Conservation (phyloP, 2,113 vertebrate species). For the Brachyhypopomus gauderio region DNA sequence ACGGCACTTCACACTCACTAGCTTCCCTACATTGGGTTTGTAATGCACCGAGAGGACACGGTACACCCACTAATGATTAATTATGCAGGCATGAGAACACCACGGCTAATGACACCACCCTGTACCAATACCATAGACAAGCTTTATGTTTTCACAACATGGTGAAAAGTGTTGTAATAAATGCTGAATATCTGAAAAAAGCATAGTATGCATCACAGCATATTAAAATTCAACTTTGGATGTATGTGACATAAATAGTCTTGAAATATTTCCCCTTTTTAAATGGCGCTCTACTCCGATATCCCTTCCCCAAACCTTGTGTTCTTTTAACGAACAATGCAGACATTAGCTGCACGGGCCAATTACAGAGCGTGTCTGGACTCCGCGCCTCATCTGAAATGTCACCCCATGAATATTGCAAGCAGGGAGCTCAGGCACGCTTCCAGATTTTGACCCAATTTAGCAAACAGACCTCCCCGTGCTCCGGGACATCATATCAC, state of each 20-base stretch:
- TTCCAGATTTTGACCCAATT: constrained; percentile 62
- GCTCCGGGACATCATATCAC: constrained; percentile 38
- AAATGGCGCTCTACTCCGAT: background rate
- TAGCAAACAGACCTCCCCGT: constrained; percentile 56
- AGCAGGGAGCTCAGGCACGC: constrained; percentile 43
- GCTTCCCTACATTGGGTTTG: no score
- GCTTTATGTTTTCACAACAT: background rate
- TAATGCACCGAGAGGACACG: no score
- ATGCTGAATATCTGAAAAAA: background rate
- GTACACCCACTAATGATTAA: no score
- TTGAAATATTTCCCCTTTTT: background rate
- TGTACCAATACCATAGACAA: no score
- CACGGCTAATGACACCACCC: no score
- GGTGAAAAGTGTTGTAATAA: background rate
- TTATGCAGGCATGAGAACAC: no score
- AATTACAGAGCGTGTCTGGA: constrained; percentile 59
- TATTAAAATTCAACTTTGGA: no score
- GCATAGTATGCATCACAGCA: no score
- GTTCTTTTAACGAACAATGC: constrained; percentile 31
- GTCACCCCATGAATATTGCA: constrained; percentile 63
- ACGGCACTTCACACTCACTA: no score
- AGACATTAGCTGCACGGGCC: constrained; percentile 54
- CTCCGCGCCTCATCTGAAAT: constrained; percentile 58
- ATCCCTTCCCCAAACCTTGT: background rate
- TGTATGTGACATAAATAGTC: background rate